Conservation (phyloP, 2,888 invertebrate genomes). For the Aleiodes testaceus region DNA sequence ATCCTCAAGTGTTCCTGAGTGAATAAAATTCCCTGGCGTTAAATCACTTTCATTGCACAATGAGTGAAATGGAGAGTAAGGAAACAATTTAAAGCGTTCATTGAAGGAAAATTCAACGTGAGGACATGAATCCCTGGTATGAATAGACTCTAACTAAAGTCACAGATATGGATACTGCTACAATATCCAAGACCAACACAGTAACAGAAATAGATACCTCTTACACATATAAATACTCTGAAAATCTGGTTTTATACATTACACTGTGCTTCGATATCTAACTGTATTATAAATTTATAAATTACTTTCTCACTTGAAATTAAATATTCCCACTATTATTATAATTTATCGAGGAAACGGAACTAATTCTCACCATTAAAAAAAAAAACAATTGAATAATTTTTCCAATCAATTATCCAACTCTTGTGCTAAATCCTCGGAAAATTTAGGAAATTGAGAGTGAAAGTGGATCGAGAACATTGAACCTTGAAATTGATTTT, state of each 20-base stretch:
- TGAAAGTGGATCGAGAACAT: too few relatives aligned
- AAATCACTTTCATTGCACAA: slow-evolving; percentile 12
- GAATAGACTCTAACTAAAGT: not conserved
- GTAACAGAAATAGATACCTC: not conserved
- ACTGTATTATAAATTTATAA: slow-evolving; percentile 16
- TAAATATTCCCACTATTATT: not conserved
- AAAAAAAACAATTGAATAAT: too few relatives aligned
- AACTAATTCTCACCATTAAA: not conserved
- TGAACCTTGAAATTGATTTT: too few relatives aligned
- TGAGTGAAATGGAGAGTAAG: not conserved
- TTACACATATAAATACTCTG: not conserved
- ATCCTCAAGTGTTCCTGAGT: not conserved
- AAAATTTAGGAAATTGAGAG: too few relatives aligned
- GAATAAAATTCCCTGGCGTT: slow-evolving; percentile 1
- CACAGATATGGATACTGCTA: too few relatives aligned
- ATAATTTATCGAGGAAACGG: not conserved
- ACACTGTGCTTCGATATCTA: slow-evolving; percentile 1
- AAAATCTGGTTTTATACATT: slow-evolving; percentile 19
- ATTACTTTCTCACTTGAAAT: slow-evolving; percentile 20
- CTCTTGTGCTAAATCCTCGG: too few relatives aligned
- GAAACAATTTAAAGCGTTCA: slow-evolving; percentile 2
- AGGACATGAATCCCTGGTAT: not conserved
- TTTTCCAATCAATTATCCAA: too few relatives aligned
- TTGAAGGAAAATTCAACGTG: not conserved
- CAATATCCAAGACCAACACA: not conserved